These are phyloP conservation scores for Ceyx melanurus DNA, from an alignment of 2,113 vertebrate genomes.

Conservation along the genomic window DNA sequence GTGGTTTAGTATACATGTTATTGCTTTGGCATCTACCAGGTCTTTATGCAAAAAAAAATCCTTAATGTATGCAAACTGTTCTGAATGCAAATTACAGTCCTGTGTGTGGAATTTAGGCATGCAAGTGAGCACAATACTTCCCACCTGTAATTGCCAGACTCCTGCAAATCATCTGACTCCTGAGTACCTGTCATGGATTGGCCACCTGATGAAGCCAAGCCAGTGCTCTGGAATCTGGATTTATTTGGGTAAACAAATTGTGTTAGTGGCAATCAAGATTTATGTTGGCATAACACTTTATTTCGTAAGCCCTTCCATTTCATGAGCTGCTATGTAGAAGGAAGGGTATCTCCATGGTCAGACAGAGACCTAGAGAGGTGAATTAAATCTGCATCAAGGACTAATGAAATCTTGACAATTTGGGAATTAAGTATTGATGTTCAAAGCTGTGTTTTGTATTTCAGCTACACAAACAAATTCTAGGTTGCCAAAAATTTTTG, in stretches of 20 bases:
- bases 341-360: background rate
- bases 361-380: background rate
- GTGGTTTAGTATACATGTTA: background rate
- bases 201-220: background rate
- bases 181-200: background rate
- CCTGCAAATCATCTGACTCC: background rate
- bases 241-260: background rate
- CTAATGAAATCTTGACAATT: background rate
- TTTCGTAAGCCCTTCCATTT: background rate
- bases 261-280: background rate
- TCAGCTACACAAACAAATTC: background rate
- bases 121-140: background rate
- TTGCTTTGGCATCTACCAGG: background rate
- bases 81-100: slow-evolving; percentile 20
- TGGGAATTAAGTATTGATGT: background rate
- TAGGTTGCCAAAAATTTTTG: background rate
- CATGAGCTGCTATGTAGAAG: background rate
- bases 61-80: background rate
- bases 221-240: background rate
- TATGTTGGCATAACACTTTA: background rate
- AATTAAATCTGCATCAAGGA: background rate
- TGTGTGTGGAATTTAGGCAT: background rate
- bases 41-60: background rate
- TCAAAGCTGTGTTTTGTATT: background rate
- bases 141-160: background rate